A percentile compares a stretch with the other conserved stretches of the same genome.
phyloP scores from a whole-genome alignment of 1,140 invertebrate species.

The Bombus impatiens region DNA sequence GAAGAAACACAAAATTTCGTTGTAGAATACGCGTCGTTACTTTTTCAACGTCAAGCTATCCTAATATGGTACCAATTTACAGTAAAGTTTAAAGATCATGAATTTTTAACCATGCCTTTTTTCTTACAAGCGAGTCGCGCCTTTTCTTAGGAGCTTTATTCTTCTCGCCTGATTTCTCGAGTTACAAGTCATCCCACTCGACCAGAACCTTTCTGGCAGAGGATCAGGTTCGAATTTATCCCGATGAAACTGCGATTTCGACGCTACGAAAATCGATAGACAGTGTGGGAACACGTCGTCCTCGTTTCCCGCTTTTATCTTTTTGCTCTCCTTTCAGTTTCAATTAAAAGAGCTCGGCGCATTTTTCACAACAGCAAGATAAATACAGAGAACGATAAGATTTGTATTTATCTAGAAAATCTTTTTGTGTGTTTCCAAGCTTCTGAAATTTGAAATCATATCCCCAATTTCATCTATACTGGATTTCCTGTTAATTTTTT shows the following conservation, averaged over 20 bases:
- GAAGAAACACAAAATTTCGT: neutral
- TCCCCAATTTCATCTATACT: no score
- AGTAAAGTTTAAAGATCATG: neutral
- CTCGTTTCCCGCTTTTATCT: neutral
- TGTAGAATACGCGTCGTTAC: neutral
- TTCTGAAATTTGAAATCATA: no score
- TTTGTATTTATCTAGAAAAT: no score
- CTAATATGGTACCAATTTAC: neutral
- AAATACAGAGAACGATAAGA: no score
- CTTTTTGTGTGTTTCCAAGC: no score
- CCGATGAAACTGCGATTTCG: slow-evolving; percentile 8
- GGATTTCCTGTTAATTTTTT: no score
- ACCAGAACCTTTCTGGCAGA: neutral
- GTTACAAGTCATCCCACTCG: neutral
- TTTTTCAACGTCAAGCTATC: no score
- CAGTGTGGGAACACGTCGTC: neutral
- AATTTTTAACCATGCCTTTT: no score
- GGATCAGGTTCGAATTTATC: neutral
- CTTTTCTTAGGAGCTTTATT: neutral
- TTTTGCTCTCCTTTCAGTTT: neutral
- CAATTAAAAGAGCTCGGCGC: neutral
- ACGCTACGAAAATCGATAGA: no score
- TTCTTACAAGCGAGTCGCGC: neutral
- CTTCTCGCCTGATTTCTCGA: neutral
- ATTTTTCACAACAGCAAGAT: no score